Evolutionary conservation across 1,140 invertebrate species (phyloP), one percentile per base, ranked within the genome.

Genomic region (Drosophila aff.): DNA sequence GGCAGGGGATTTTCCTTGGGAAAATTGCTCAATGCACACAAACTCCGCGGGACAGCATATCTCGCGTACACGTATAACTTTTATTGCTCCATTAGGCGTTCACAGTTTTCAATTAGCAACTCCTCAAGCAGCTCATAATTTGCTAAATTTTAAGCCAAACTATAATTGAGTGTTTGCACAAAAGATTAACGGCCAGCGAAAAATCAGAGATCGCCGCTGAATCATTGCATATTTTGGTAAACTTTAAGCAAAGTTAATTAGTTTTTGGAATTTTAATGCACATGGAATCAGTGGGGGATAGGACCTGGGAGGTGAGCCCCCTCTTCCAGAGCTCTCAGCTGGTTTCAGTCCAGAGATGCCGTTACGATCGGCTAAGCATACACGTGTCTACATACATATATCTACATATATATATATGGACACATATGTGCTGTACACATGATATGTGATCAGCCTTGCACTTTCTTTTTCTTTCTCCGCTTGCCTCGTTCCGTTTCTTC

Each of bases 391-490:
- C 28, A 43, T 38, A 61, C 41, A 47, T 38, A 13, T 13, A 49
- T 18, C 4, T 26, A 21, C 15, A 3, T 9, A 23, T 16, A 38
- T 16, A 38, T 23, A 7, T 21, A 41, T 16, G 13, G 38, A 44
- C 10, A 44, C 18, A 13, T 26, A 53, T 31, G 31, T 18, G 13
- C 52, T 63, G 61, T 55, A 75, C 47, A 50, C 52, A 57, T 61
- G 75, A 76, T 53, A 76, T 76, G 60, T 43, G 73, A 77, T 61
- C 63, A 62, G 76, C 75, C 46, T 69, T 72, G 66, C 76, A 79
- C 76, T 79, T 79, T 79, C 76, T 79, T 79, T 79, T 78, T 73
- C 69, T 73, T 72, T 72, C 74, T 68, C 28, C 73, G 41, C 53
- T 38, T 76, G 21, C 77, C 68, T 78, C 60, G 53, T 31, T 62